Evolutionary conservation across 2,888 invertebrate genomes (phyloP).

Genomic region (Agrenia bidenticulata): DNA sequence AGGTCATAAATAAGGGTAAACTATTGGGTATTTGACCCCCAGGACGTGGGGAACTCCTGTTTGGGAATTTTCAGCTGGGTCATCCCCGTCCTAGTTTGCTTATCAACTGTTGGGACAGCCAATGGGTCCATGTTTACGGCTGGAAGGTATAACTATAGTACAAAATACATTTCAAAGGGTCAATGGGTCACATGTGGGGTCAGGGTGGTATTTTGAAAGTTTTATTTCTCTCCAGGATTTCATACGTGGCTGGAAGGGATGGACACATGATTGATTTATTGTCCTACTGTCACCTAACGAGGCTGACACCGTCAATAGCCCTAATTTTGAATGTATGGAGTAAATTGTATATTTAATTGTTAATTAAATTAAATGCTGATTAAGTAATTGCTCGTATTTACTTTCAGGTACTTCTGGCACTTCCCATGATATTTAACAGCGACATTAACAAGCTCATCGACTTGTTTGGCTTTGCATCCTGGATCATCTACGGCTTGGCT

Average conservation of each 20-base stretch:
- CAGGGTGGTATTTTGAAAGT: too few species aligned
- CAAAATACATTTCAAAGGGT: too few species aligned
- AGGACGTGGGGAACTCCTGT: slow-evolving; percentile 57
- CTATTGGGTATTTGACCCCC: not conserved
- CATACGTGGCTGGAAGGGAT: slow-evolving; percentile 89
- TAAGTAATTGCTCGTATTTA: not conserved
- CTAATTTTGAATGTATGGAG: slow-evolving; percentile 83
- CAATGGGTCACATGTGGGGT: too few species aligned
- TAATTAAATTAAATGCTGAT: not conserved
- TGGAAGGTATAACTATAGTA: too few species aligned
- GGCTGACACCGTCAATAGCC: slow-evolving; percentile 89
- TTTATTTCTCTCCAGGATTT: slow-evolving; percentile 64
- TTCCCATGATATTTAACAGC: slow-evolving; percentile 88
- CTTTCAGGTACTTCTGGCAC: slow-evolving; percentile 65
- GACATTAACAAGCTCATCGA: slow-evolving; percentile 92
- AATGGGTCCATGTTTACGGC: slow-evolving; percentile 64
- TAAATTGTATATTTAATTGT: slow-evolving; percentile 56
- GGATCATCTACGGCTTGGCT: slow-evolving; percentile 95
- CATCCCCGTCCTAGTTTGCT: slow-evolving; percentile 87
- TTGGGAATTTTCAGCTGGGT: slow-evolving; percentile 79
- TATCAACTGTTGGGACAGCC: slow-evolving; percentile 90
- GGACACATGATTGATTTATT: slow-evolving; percentile 86
- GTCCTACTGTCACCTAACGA: slow-evolving; percentile 85
- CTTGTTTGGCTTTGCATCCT: slow-evolving; percentile 96
- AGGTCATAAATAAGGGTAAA: too few species aligned